Evolutionary conservation across 2,113 vertebrate genomes (phyloP).

Genomic region (Stegastes partitus): DNA sequence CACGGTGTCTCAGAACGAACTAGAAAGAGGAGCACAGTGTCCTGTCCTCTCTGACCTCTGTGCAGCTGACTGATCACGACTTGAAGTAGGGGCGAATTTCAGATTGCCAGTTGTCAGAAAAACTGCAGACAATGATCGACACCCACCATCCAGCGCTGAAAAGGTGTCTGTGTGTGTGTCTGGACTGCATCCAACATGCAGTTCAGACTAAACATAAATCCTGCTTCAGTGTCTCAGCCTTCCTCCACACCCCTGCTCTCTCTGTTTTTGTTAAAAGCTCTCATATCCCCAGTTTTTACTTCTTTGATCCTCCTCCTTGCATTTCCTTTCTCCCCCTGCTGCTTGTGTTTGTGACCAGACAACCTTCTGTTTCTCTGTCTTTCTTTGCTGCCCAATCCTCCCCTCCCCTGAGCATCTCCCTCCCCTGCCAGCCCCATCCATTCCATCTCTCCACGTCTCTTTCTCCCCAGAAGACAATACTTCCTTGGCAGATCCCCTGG

Average conservation of each 20-base stretch:
- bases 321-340: conserved; percentile 64
- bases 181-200: neutral
- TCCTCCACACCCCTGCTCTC: conserved; percentile 8
- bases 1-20: neutral
- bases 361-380: conserved; percentile 48
- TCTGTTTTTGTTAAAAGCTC: conserved; percentile 59
- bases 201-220: neutral
- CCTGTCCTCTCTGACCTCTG: neutral
- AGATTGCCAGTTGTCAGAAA: neutral
- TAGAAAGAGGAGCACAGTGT: too few relatives aligned
- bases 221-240: neutral
- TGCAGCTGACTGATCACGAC: neutral
- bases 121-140: neutral
- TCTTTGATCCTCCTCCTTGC: conserved; percentile 68
- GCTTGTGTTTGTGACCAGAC: conserved; percentile 58
- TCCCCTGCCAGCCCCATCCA: conserved; percentile 45
- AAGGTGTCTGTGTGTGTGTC: neutral
- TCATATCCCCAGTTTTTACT: conserved; percentile 62
- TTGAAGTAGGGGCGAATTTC: neutral
- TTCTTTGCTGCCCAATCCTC: conserved; percentile 37
- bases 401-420: conserved; percentile 25
- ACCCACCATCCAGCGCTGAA: neutral
- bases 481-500: conserved; percentile 75
- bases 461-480: conserved; percentile 77
- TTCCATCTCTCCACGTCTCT: conserved; percentile 55